Conservation (phyloP, 1,140 invertebrate species). For the Berghia stephanieae region DNA sequence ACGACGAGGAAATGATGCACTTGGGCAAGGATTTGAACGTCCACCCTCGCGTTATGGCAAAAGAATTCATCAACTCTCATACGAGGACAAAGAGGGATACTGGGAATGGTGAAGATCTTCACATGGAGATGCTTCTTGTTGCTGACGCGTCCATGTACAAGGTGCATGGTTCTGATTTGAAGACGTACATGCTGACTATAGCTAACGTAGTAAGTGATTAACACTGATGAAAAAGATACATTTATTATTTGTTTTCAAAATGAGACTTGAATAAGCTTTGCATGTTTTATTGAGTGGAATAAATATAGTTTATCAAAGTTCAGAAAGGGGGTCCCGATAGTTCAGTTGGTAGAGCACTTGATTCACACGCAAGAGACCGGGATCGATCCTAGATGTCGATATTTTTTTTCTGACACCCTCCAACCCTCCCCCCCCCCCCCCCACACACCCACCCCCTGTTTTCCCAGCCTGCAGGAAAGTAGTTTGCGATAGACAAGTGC, state of each 20-base stretch:
- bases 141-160: constrained; percentile 35
- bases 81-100: neutral
- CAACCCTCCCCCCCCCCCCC: too few species aligned
- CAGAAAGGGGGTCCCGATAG: neutral
- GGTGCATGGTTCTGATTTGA: constrained; percentile 25
- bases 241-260: neutral
- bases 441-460: too few species aligned
- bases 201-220: constrained; percentile 37
- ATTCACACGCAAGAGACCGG: neutral
- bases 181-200: constrained; percentile 32
- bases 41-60: neutral
- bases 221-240: neutral
- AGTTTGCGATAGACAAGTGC: too few species aligned
- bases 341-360: neutral
- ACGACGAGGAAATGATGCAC: neutral
- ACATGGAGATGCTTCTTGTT: constrained; percentile 36
- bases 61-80: neutral
- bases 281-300: neutral
- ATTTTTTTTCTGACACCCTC: too few species aligned
- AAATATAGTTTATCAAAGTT: neutral
- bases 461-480: too few species aligned
- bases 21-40: too few species aligned
- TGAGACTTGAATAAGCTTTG: neutral
- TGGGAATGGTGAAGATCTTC: constrained; percentile 8
- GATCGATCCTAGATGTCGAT: too few species aligned